Conservation (phyloP, 2,888 invertebrate genomes). For the Temnothorax rugatulus region DNA sequence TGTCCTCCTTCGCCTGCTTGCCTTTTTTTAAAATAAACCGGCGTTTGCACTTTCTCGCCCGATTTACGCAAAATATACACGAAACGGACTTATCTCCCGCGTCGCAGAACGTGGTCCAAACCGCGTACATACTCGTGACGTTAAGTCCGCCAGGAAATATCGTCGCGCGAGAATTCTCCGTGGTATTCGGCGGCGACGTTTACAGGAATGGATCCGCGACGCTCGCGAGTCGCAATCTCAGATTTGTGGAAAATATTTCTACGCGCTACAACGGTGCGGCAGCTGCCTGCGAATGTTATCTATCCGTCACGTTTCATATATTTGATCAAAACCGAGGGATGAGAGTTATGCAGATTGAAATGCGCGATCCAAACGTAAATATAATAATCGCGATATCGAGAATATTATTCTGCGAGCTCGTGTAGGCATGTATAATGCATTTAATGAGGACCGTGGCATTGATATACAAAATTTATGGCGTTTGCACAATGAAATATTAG, state of each 20-base stretch:
- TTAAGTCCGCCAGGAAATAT: constrained; percentile 52
- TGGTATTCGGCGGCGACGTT: constrained; percentile 32
- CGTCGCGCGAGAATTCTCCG: constrained; percentile 8
- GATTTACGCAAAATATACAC: constrained; percentile 32
- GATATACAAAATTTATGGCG: constrained; percentile 3
- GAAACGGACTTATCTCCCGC: constrained; percentile 52
- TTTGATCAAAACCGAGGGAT: background rate
- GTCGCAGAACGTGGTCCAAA: constrained; percentile 19
- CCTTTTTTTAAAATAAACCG: constrained; percentile 47
- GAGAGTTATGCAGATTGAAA: background rate
- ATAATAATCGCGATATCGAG: background rate
- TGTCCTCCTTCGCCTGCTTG: constrained; percentile 29
- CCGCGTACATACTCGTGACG: constrained; percentile 18
- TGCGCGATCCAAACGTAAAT: background rate
- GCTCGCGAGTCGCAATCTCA: background rate
- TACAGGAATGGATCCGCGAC: constrained; percentile 25
- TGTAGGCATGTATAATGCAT: background rate
- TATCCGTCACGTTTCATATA: background rate
- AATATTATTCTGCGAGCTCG: background rate
- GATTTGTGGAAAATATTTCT: constrained; percentile 38
- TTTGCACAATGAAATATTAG: background rate
- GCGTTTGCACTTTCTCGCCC: constrained; percentile 40
- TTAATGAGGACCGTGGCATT: constrained; percentile 17
- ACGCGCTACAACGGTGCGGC: background rate
- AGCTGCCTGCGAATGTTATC: background rate